Evolutionary conservation across 2,888 invertebrate genomes (phyloP).

Genomic region (Lochmaea capreae): DNA sequence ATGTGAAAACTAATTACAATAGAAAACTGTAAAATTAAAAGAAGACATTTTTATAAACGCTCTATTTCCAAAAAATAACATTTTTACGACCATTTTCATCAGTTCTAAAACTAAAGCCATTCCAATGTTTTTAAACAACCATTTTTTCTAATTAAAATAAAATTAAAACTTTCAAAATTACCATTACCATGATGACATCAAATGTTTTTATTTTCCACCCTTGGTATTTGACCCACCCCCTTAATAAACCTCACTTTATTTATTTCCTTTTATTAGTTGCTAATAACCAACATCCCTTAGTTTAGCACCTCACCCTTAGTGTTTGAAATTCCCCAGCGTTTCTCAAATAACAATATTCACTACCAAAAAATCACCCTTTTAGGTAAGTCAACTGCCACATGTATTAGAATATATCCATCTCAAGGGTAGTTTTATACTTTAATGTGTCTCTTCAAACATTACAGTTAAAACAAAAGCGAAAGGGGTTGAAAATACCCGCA

Average conservation of each 20-base stretch:
- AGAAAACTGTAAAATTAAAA: not conserved
- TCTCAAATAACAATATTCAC: slow-evolving; percentile 53
- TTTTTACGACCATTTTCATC: not conserved
- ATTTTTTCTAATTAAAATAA: slow-evolving; percentile 2
- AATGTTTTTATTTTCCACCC: not conserved
- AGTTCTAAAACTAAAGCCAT: not conserved
- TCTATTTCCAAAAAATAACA: not conserved
- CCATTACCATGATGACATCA: too few species aligned
- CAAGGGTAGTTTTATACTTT: slow-evolving; percentile 61
- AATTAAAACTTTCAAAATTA: not conserved
- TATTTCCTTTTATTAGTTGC: slow-evolving; percentile 35
- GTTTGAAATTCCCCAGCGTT: slow-evolving; percentile 36
- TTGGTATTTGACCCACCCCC: not conserved
- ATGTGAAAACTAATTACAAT: not conserved
- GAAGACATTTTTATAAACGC: not conserved
- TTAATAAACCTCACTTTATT: slow-evolving; percentile 2
- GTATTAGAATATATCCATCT: slow-evolving; percentile 64
- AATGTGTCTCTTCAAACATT: slow-evolving; percentile 61
- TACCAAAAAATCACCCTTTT: slow-evolving; percentile 56
- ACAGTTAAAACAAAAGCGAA: slow-evolving; percentile 60
- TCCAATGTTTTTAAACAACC: not conserved
- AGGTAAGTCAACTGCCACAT: slow-evolving; percentile 54
- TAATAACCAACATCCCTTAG: slow-evolving; percentile 39
- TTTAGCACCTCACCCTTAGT: slow-evolving; percentile 38
- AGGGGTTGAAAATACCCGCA: slow-evolving; percentile 58